Conservation (phyloP, 2,113 vertebrate genomes). For the Pedionomus torquatus region DNA sequence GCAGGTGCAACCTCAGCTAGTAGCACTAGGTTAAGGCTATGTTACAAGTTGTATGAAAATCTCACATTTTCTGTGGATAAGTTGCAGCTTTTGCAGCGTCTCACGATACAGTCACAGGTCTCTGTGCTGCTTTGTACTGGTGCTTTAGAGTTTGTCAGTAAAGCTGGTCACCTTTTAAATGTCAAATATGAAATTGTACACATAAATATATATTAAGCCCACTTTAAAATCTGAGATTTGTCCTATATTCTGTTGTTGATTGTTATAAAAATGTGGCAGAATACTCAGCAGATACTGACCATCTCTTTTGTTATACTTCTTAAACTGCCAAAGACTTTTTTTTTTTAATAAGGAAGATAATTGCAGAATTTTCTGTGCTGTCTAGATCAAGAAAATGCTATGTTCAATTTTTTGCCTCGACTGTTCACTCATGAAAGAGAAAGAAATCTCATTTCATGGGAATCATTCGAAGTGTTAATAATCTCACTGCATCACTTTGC, state of each 20-base stretch:
- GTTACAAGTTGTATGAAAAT: neutral
- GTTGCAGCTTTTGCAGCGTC: neutral
- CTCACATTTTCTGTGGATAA: neutral
- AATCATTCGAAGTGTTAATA: slow-evolving; percentile 2
- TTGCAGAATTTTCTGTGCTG: neutral
- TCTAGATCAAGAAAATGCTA: neutral
- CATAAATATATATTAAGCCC: neutral
- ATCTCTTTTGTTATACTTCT: neutral
- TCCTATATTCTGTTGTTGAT: neutral
- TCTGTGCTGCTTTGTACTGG: neutral
- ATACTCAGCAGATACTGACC: neutral
- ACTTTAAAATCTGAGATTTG: neutral
- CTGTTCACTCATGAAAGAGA: neutral
- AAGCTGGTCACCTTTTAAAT: neutral
- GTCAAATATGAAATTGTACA: neutral
- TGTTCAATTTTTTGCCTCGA: neutral
- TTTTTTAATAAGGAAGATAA: neutral
- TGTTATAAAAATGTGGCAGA: neutral
- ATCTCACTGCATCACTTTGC: neutral
- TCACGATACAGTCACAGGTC: neutral
- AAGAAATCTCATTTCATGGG: slow-evolving; percentile 17
- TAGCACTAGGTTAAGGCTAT: neutral
- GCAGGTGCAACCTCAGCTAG: neutral
- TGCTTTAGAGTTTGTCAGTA: neutral
- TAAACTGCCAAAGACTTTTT: neutral